phyloP scores from a whole-genome alignment of 2,888 invertebrate species.

The Camptogramma bilineatum region DNA sequence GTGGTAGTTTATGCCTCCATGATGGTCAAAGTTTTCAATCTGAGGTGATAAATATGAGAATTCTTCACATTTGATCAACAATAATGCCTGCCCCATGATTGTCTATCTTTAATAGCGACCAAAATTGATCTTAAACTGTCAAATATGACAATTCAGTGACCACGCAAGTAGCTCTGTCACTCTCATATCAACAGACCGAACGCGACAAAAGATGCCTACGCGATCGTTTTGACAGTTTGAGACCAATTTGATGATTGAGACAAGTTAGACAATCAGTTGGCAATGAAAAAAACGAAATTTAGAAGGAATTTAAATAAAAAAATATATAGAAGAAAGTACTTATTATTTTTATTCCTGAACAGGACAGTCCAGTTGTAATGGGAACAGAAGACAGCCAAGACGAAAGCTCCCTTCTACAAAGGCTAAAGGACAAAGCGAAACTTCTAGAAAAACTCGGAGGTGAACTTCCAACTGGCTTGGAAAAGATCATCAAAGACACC shows the following conservation, averaged over 20 bases:
- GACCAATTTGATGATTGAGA: too few species aligned
- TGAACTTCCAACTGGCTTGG: conserved; percentile 78
- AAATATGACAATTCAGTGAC: too few species aligned
- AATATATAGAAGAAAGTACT: too few species aligned
- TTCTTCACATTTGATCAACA: neutral
- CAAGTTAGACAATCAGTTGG: too few species aligned
- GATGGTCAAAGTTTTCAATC: conserved; percentile 84
- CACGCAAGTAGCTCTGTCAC: too few species aligned
- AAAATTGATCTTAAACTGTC: too few species aligned
- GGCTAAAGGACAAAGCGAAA: conserved; percentile 80
- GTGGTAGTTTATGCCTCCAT: conserved; percentile 59
- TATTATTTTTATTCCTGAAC: conserved; percentile 10
- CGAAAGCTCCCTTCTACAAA: conserved; percentile 66
- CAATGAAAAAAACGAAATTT: neutral
- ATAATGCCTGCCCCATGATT: neutral
- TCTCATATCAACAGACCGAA: too few species aligned
- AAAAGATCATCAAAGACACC: conserved; percentile 73
- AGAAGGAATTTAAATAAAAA: neutral
- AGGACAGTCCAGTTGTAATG: conserved; percentile 50
- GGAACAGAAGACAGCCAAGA: conserved; percentile 72
- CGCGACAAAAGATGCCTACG: too few species aligned
- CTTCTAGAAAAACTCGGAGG: conserved; percentile 83
- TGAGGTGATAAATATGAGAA: conserved; percentile 58
- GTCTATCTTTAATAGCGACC: too few species aligned
- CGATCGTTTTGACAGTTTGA: too few species aligned